Evolutionary conservation across 2,797 vertebrate species (phyloP), one percentile per base, ranked within the genome.

Genomic region (Phrynocephalus vlangalii): DNA sequence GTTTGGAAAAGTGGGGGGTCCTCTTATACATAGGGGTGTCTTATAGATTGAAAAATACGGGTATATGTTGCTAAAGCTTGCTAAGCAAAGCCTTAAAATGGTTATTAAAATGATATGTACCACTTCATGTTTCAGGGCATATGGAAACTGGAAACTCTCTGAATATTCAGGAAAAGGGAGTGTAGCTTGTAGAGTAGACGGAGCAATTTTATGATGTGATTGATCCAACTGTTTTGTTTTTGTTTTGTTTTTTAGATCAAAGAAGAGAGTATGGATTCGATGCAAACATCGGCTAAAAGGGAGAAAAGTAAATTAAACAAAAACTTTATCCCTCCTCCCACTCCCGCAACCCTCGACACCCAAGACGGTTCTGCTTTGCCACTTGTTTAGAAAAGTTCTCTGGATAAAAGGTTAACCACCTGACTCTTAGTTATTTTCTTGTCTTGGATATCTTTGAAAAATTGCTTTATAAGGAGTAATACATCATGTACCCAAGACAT

Each of bases 361-460:
- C 89, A 87, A 89, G 95, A 96, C 92, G 95, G 92, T 86, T 60
- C 78, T 94, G 94, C 95, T 96, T 96, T 96, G 95, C 94, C 88
- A 94, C 94, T 94, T 96, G 94, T 94, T 94, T 96, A 88, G 95
- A 93, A 95, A 96, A 97, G 97, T 97, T 96, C 95, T 96, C 94
- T 91, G 66, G 90, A 94, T 96, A 94, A 97, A 96, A 97, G 96
- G 96, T 96, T 97, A 95, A 94, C 86, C 96, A 93, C 77, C 91
- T 95, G 95, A 95, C 93, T 96, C 96, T 95, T 93, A 33, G 71
- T 38, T 76, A 96, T 96, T 94, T 92, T 92, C 89, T 94, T 95
- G 96, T 96, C 96, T 89, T 96, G 96, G 96, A 95, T 95, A 96
- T 96, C 95, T 96, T 96, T 97, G 96, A 97, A 96, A 96, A 97